Conservation (phyloP, 2,888 invertebrate genomes). For the Platycheirus rosarum region DNA sequence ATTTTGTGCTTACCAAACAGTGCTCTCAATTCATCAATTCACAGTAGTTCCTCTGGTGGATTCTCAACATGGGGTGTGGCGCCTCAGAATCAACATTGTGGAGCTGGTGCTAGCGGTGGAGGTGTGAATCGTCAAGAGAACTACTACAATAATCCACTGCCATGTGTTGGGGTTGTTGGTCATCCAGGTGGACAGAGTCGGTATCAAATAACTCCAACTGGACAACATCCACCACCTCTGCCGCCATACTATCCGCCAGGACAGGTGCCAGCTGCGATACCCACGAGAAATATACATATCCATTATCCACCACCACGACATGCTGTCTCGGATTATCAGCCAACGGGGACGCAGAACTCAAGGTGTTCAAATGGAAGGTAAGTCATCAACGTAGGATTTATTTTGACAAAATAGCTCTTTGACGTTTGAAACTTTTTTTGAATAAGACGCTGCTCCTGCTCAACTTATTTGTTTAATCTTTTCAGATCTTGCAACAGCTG, state of each 20-base stretch:
- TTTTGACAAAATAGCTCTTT: too few species aligned
- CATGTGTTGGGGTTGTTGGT: constrained; percentile 76
- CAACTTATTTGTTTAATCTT: background rate
- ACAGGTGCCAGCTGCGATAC: constrained; percentile 72
- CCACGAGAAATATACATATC: constrained; percentile 81
- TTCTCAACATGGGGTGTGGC: constrained; percentile 82
- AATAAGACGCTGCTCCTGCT: too few species aligned
- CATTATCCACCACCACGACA: constrained; percentile 82
- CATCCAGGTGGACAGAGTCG: constrained; percentile 79
- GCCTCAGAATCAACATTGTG: constrained; percentile 78
- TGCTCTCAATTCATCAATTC: constrained; percentile 82
- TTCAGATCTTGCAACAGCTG: constrained; percentile 81
- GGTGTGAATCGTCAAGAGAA: constrained; percentile 79
- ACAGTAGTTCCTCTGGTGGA: constrained; percentile 82
- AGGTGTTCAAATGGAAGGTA: constrained; percentile 81
- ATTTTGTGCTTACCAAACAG: constrained; percentile 74
- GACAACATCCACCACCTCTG: constrained; percentile 81
- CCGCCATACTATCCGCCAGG: constrained; percentile 81
- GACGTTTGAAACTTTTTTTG: too few species aligned
- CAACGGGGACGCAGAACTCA: constrained; percentile 79
- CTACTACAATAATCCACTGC: constrained; percentile 82
- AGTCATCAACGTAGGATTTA: too few species aligned
- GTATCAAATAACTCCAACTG: constrained; percentile 82
- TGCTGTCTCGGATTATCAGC: constrained; percentile 82
- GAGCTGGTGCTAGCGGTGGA: constrained; percentile 34